A percentile compares a stretch with the other conserved stretches of the same genome.
phyloP scores from a whole-genome alignment of 2,113 vertebrate species.

The Crypturellus undulatus region DNA sequence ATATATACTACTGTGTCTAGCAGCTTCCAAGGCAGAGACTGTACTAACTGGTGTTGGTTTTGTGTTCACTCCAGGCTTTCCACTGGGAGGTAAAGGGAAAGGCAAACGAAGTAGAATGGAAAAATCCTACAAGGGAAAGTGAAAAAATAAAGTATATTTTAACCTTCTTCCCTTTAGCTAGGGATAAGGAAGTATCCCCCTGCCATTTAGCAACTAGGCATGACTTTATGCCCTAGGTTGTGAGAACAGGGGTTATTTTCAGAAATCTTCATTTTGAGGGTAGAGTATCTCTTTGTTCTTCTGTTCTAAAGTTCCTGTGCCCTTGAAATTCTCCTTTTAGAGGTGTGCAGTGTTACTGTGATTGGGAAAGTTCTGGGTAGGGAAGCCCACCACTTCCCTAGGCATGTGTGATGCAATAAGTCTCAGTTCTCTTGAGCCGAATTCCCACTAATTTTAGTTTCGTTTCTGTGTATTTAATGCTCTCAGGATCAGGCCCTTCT shows the following conservation, averaged over 20 bases:
- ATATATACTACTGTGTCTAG: background rate
- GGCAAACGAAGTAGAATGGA: background rate
- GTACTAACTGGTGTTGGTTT: background rate
- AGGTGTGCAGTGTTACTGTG: background rate
- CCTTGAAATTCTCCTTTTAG: background rate
- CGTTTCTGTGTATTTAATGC: background rate
- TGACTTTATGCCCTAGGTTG: background rate
- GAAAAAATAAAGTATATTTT: background rate
- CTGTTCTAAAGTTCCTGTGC: background rate
- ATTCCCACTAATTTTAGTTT: background rate
- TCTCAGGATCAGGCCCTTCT: background rate
- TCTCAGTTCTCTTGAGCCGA: background rate
- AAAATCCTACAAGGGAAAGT: background rate
- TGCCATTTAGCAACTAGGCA: background rate
- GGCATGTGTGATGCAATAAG: background rate
- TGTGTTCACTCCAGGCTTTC: background rate
- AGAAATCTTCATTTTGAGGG: background rate
- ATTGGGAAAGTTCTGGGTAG: fast-evolving
- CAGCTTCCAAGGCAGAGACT: background rate
- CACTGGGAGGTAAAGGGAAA: background rate
- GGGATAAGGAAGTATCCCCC: background rate
- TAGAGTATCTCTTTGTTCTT: background rate
- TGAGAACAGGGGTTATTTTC: background rate
- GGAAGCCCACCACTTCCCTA: background rate
- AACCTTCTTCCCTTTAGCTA: background rate